Percentiles rank a stretch among this genome's conserved stretches.
These are phyloP conservation scores for Anthoscopus minutus DNA, from an alignment of 2,113 vertebrate genomes.

Conservation along the genomic window DNA sequence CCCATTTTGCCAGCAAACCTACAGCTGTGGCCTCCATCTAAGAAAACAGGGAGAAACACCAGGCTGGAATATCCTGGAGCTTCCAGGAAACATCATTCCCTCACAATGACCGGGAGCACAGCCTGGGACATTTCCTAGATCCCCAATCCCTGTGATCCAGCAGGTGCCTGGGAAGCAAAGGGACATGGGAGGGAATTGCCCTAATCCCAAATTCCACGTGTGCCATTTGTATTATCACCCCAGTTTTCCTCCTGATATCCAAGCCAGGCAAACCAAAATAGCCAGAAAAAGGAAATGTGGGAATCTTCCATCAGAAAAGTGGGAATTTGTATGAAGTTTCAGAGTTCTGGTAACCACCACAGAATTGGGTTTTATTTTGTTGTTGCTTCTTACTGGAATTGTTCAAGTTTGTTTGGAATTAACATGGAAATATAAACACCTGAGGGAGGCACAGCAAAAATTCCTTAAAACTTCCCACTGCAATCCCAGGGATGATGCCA, in stretches of 20 bases:
- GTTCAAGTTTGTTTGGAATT: neutral
- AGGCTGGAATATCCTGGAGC: neutral
- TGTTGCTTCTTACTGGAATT: accelerated
- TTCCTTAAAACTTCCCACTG: accelerated
- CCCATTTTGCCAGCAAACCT: neutral
- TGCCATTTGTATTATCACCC: neutral
- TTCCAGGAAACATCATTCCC: neutral
- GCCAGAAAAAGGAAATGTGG: neutral
- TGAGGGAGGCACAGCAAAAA: neutral
- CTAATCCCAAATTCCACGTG: neutral
- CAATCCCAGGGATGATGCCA: accelerated
- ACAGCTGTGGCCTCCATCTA: neutral
- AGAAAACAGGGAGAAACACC: neutral
- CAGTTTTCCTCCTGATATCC: neutral
- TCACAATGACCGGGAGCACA: neutral
- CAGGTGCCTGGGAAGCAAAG: neutral
- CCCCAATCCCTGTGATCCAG: neutral
- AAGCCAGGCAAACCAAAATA: neutral
- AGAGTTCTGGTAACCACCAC: no score
- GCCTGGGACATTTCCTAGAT: neutral
- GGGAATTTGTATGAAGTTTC: neutral
- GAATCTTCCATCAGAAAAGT: neutral
- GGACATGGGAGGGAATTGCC: neutral
- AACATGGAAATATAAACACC: neutral
- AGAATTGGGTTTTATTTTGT: neutral